Base-by-base conservation (phyloP, 2,797 vertebrate species). In the Glossophaga mutica region DNA sequence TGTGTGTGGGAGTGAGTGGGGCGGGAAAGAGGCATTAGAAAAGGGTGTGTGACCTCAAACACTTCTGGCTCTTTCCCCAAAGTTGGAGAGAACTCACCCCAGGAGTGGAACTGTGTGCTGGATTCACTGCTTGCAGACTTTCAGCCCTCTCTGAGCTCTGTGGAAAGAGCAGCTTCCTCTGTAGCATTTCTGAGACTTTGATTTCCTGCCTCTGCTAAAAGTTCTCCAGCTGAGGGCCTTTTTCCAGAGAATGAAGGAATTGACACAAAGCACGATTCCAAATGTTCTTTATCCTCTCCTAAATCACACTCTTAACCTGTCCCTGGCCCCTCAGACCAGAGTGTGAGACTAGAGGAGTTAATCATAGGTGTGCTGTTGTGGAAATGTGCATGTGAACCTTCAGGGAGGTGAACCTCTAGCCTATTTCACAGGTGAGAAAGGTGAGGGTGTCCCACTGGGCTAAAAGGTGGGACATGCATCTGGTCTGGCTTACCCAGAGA, bases 311-410 rank as follows among this genome's bases (percentile, higher is more conserved):
- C 29, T 37, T 11, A 44, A 34, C 3, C 22, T 48, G 59, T 19
- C 26, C 14, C 29, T 15, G 0, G 10, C 12, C 85, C n/a, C 3
- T 1, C 42, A 57, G 37, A 18, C 37, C 59, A 14, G 8, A 2
- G 76, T 39, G n/a, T 42, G 9, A 7, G 29, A 16, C 18, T 1
- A 1, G 34, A 77, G 6, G 52, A 52, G 48, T 18, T 44, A 4
- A n/a, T 15, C 8, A 9, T 11, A 50, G 52, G 19, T 0, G 11
- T 0, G 0, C 18, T 55, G 2, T 46, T 19, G 4, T 55, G 50
- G 48, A 65, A 39, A 46, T 1, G 7, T 3, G 12, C 2, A 8
- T 0, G 0, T 0, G 42, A n/a, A 26, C 14, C 68, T 19, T 15
- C 12, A 9, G 67, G 22, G 55, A 10, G 18, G 57, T 3, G 5